A percentile compares a stretch with the other conserved stretches of the same genome.
Conservation (phyloP, 1,140 invertebrate genomes). For the Araneus ventricosus region DNA sequence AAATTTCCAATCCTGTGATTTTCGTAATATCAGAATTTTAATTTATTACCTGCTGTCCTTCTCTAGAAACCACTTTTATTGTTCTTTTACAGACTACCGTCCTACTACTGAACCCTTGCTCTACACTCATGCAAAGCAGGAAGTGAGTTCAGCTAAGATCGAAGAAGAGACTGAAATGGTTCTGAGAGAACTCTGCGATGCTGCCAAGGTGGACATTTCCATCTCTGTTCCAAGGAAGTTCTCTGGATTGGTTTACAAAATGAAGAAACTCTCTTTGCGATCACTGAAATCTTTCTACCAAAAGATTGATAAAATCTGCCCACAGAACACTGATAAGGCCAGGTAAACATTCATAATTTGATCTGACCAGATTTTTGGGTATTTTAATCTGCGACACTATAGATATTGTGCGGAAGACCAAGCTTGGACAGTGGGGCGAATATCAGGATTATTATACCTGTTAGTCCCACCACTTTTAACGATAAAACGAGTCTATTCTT, state of each 20-base stretch:
- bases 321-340: slow-evolving; percentile 82
- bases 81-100: slow-evolving; percentile 57
- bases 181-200: slow-evolving; percentile 57
- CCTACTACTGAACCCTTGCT: slow-evolving; percentile 41
- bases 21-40: too few species aligned
- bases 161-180: slow-evolving; percentile 52
- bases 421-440: too few species aligned
- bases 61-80: neutral
- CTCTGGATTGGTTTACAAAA: slow-evolving; percentile 66
- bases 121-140: slow-evolving; percentile 26
- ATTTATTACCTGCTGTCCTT: neutral
- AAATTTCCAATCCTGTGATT: too few species aligned
- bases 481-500: too few species aligned
- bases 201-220: slow-evolving; percentile 58
- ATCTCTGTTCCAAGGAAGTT: slow-evolving; percentile 63
- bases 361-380: too few species aligned
- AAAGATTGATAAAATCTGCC: slow-evolving; percentile 73
- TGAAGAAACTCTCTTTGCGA: slow-evolving; percentile 60
- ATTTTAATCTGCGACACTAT: too few species aligned
- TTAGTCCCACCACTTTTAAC: too few species aligned
- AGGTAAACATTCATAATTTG: slow-evolving; percentile 84
- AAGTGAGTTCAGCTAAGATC: neutral
- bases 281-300: slow-evolving; percentile 67
- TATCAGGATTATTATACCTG: too few species aligned
- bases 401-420: too few species aligned